These are phyloP conservation scores for Lordiphosa clarofinis DNA, from an alignment of 1,140 invertebrate genomes.

Conservation along the genomic window DNA sequence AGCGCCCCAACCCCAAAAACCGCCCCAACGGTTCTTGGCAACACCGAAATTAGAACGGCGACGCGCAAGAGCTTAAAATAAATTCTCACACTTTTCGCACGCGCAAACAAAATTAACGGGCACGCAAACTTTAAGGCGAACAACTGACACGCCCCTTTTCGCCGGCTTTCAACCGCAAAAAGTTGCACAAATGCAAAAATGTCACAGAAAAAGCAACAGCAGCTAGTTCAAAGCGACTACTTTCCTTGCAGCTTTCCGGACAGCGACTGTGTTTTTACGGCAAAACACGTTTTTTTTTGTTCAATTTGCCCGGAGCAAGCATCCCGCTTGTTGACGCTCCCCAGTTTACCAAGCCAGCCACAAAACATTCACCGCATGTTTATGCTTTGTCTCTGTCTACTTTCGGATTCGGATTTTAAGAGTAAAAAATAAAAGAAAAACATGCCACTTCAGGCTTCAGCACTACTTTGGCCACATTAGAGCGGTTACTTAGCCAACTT, in stretches of 20 bases:
- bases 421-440: constrained; percentile 7
- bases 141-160: constrained; percentile 39
- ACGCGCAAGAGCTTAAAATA: constrained; percentile 53
- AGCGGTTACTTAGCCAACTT: constrained; percentile 52
- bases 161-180: constrained; percentile 48
- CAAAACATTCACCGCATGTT: constrained; percentile 15
- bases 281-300: constrained; percentile 18
- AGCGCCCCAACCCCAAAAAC: neutral
- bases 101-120: constrained; percentile 68
- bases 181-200: constrained; percentile 71
- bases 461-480: constrained; percentile 43
- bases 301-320: constrained; percentile 12
- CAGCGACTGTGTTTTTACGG: constrained; percentile 43
- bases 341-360: constrained; percentile 5
- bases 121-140: constrained; percentile 60
- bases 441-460: constrained; percentile 16
- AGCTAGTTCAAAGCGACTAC: constrained; percentile 55
- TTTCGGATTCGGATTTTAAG: constrained; percentile 5
- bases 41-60: constrained; percentile 46
- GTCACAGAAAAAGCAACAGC: constrained; percentile 50
- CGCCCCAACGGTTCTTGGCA: constrained; percentile 18
- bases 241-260: constrained; percentile 28
- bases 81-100: constrained; percentile 66
- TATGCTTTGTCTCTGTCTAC: constrained; percentile 7
- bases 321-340: constrained; percentile 24